Conservation (phyloP, 2,113 vertebrate species). For the Lophius piscatorius region DNA sequence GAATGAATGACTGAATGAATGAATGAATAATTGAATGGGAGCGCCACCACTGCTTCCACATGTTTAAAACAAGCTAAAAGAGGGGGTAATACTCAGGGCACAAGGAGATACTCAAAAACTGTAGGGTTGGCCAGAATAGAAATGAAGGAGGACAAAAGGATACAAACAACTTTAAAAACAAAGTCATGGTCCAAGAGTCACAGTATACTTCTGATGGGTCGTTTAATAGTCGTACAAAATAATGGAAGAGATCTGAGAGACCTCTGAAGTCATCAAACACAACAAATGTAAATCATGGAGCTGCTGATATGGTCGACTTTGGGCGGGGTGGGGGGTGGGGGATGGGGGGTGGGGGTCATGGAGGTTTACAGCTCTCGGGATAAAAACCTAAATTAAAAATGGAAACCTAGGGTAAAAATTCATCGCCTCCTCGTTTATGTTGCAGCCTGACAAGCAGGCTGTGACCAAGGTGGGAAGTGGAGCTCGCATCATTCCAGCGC, state of each 20-base stretch:
- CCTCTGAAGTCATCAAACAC: slow-evolving; percentile 3
- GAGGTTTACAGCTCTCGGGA: slow-evolving; percentile 32
- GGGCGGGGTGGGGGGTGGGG: too few species aligned
- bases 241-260: slow-evolving; percentile 17
- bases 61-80: slow-evolving; percentile 80
- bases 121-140: slow-evolving; percentile 26
- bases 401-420: slow-evolving; percentile 56
- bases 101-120: slow-evolving; percentile 30
- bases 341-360: too few species aligned
- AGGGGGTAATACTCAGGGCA: neutral
- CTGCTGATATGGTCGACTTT: slow-evolving; percentile 33
- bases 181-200: slow-evolving; percentile 54
- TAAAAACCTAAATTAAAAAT: slow-evolving; percentile 68
- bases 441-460: slow-evolving; percentile 22
- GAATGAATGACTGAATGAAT: too few species aligned
- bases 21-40: too few species aligned
- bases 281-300: slow-evolving; percentile 11
- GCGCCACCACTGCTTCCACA: slow-evolving; percentile 54
- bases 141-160: slow-evolving; percentile 32
- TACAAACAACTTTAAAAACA: slow-evolving; percentile 65
- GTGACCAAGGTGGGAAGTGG: slow-evolving; percentile 37
- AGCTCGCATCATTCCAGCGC: slow-evolving; percentile 13
- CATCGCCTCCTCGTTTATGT: slow-evolving; percentile 49
- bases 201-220: slow-evolving; percentile 25
- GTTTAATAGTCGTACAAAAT: slow-evolving; percentile 29